Evolutionary conservation across 2,113 vertebrate species (phyloP), one percentile per base, ranked within the genome.

Genomic region (Tragelaphus imberbis): DNA sequence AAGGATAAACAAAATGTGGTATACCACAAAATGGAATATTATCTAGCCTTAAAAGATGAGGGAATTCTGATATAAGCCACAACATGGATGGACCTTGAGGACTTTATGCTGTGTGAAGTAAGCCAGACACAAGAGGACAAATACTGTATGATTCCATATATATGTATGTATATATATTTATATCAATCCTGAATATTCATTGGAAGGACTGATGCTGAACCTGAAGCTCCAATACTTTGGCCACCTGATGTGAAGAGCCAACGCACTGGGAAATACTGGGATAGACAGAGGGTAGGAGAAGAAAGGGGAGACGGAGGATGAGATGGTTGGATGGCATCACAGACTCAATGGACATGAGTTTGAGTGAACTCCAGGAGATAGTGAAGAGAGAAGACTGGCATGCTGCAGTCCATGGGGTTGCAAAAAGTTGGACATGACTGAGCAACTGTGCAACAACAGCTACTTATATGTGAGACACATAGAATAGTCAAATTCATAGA

Each of bases 241-340:
- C 19, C 6, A 40, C 17, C 68, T 71, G 68, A 40, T 40, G 68
- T 40, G 68, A 71, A 40, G 68, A 40, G 68, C 68, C n/a, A 65
- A 65, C 0, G 0, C 63, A 23, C 2, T 23, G 19, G n/a, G n/a
- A 71, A 71, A 71, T 40, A 10, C 68, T 71, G 19, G 68, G n/a
- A 71, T 40, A 71, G 68, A 71, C n/a, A 40, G 68, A 40, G 68
- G 65, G 19, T 10, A 71, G n/a, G 68, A 40, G n/a, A 36, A 71
- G 10, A 71, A 40, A 40, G 68, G 11, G 68, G 68, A 71, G 68
- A 40, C 0, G 0, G n/a, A 40, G n/a, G 68, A 71, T 71, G n/a
- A 71, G 19, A 6, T 40, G n/a, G n/a, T 40, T 71, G 10, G 19
- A 23, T 71, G 68, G n/a, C 19, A 71, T 40, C 68, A 40, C 19